Evolutionary conservation across 2,797 vertebrate genomes (phyloP).

Genomic region (Pyrocephalus nanus): DNA sequence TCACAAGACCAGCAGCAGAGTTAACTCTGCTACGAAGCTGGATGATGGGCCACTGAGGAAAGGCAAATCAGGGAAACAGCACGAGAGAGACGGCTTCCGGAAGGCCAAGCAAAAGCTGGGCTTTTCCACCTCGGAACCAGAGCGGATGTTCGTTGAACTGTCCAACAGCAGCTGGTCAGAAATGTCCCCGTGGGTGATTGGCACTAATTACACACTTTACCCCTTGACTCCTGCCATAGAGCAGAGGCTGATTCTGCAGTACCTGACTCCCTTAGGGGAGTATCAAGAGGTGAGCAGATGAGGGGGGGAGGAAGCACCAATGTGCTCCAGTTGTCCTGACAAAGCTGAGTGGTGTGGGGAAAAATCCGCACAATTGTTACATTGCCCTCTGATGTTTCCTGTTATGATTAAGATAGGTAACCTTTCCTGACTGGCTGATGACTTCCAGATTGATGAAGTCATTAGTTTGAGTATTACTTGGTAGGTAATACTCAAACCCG

Average conservation of each 20-base stretch:
- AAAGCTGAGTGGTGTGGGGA: background rate
- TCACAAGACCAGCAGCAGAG: constrained; percentile 83
- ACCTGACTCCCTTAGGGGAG: constrained; percentile 95
- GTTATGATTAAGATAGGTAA: background rate
- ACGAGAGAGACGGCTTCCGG: constrained; percentile 84
- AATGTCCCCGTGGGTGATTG: constrained; percentile 99
- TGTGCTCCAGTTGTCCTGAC: background rate
- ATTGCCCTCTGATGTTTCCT: background rate
- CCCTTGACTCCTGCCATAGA: constrained; percentile 96
- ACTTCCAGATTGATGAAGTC: background rate
- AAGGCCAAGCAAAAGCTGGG: constrained; percentile 92
- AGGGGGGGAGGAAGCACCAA: background rate
- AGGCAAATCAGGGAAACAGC: constrained; percentile 75
- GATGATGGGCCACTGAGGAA: constrained; percentile 73
- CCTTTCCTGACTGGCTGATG: background rate
- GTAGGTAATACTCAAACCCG: background rate
- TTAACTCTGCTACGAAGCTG: constrained; percentile 83
- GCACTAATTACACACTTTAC: constrained; percentile 94
- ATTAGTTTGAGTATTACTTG: background rate
- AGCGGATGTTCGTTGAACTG: constrained; percentile 90
- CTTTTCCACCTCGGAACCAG: constrained; percentile 88
- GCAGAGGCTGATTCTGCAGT: constrained; percentile 96
- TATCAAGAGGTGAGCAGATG: constrained; percentile 92
- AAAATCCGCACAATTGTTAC: background rate
- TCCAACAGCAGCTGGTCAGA: constrained; percentile 99